Base-by-base conservation (phyloP, 2,888 invertebrate genomes). In the Cantharis rufa region DNA sequence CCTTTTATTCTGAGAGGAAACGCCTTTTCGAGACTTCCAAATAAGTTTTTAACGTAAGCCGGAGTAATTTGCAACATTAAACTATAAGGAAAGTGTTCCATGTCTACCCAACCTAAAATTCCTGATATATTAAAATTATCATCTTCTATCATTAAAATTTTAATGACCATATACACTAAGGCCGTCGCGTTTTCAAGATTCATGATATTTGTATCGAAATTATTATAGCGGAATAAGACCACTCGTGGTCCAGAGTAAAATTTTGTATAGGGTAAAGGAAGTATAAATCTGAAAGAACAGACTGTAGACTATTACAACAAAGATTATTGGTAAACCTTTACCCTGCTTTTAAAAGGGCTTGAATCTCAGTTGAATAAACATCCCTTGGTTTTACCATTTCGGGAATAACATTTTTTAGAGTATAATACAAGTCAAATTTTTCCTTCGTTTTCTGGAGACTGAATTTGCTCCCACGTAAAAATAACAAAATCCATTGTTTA, bases 361-460 rank as follows among this genome's bases (percentile, higher is more conserved):
- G 82, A 21, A 84, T 75, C 76, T 84, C 82, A 1, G 83, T 77
- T 13, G 78, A 32, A 16, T 74, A 72, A 1, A 90, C 90, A 84
- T 91, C 90, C 81, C 9, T 27, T 28, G 28, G 28, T 11, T 28
- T 10, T 10, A 11, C 0, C 11, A 28, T 2, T 11, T 28, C 28
- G 28, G 28, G 28, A 10, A 28, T 28, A 11, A 28, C 11, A 28
- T 28, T 28, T 28, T 28, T 28, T 0, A 28, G 3, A 11, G 10
- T 28, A 11, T 28, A 28, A 28, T 28, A 28, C 11, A 11, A 3
- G 11, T 28, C 28, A 11, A 10, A 28, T 11, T 28, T 28, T 10
- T 28, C 10, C 4, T 28, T 28, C 3, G 28, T 11, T 28, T 3
- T 11, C 3, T 28, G 28, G 10, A 28, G 3, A 3, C 28, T 28